Evolutionary conservation across 2,113 vertebrate species (phyloP).

Genomic region (Pavo muticus): DNA sequence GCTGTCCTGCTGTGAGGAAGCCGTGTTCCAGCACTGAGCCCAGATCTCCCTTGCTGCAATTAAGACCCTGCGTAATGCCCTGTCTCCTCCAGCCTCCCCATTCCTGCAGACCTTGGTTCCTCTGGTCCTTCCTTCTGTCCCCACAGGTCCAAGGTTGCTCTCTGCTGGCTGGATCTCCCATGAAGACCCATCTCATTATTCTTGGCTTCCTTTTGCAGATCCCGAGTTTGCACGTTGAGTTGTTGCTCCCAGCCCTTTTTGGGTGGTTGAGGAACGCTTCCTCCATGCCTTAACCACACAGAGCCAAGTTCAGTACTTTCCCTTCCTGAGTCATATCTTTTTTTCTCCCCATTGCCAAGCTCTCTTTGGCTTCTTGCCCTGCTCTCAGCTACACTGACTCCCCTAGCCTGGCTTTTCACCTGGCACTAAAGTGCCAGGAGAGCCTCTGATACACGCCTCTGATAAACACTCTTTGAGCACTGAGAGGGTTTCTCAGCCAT

Average conservation of each 20-base stretch:
- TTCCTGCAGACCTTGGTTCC: not conserved
- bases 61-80: not conserved
- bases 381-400: not conserved
- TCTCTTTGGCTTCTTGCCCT: not conserved
- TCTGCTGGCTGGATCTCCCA: not conserved
- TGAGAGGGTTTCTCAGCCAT: not conserved
- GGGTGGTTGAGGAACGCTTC: not conserved
- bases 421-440: not conserved
- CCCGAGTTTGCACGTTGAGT: not conserved
- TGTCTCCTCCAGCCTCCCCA: not conserved
- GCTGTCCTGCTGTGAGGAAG: not conserved
- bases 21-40: not conserved
- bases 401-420: not conserved
- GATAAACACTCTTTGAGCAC: rapidly evolving
- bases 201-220: not conserved
- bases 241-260: not conserved
- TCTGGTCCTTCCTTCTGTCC: not conserved
- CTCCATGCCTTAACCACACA: not conserved
- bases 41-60: not conserved
- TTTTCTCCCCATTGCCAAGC: not conserved
- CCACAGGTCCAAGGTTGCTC: not conserved
- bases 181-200: not conserved
- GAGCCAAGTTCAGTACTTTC: not conserved
- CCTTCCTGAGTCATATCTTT: not conserved
- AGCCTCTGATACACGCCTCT: no score